phyloP scores from a whole-genome alignment of 2,797 vertebrate genomes.

The Rousettus madagascariensis region DNA sequence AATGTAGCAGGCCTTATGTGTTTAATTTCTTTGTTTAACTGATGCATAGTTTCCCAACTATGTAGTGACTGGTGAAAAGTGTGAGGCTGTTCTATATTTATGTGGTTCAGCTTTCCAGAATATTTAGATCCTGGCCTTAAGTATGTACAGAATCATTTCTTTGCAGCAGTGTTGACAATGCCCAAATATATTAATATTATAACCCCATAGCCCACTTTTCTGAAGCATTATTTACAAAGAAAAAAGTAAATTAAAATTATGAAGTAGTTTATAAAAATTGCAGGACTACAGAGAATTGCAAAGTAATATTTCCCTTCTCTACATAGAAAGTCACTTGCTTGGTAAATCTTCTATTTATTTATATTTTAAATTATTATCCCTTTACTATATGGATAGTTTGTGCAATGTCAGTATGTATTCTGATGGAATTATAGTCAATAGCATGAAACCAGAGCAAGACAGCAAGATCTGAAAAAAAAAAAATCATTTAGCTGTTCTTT shows the following conservation, averaged over 20 bases:
- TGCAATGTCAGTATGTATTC: background rate
- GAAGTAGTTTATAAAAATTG: background rate
- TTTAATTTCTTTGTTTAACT: constrained; percentile 89
- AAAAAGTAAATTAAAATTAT: constrained; percentile 7
- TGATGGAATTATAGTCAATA: background rate
- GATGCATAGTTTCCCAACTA: constrained; percentile 87
- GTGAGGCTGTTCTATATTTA: constrained; percentile 82
- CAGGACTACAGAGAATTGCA: background rate
- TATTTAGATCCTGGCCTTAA: constrained; percentile 73
- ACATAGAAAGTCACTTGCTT: background rate
- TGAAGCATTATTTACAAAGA: background rate
- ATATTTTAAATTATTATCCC: constrained; percentile 39
- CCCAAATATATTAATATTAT: constrained; percentile 27
- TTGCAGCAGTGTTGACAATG: background rate
- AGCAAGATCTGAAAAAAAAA: constrained; percentile 63
- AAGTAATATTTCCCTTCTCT: constrained; percentile 24
- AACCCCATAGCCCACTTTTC: background rate
- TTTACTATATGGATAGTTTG: background rate
- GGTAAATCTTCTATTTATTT: constrained; percentile 43
- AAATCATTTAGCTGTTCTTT: constrained; percentile 63
- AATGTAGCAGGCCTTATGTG: constrained; percentile 85
- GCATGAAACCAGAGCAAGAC: constrained; percentile 13
- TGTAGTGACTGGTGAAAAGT: constrained; percentile 82
- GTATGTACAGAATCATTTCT: constrained; percentile 64
- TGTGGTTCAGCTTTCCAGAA: constrained; percentile 78